phyloP scores from a whole-genome alignment of 2,888 invertebrate genomes.

The Gandaritis pyraliata region DNA sequence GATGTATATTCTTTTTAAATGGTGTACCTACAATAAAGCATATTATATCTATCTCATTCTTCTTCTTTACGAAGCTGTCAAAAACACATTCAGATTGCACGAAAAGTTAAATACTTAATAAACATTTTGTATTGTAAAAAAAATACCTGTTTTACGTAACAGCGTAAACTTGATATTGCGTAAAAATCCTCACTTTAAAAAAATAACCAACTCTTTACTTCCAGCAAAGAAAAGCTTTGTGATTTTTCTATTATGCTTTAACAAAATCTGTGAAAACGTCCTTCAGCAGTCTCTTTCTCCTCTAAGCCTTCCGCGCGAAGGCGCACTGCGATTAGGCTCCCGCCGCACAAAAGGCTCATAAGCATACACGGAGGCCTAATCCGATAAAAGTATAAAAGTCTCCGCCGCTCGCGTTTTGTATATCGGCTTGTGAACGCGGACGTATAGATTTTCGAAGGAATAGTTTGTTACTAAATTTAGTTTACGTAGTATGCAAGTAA shows the following conservation, averaged over 20 bases:
- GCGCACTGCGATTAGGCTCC: constrained; percentile 66
- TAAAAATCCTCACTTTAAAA: background rate
- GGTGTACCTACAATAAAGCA: no score
- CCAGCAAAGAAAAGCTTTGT: constrained; percentile 19
- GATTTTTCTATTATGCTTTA: constrained; percentile 20
- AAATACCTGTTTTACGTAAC: no score
- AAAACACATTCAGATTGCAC: no score
- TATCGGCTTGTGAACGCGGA: constrained; percentile 41
- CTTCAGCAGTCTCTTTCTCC: constrained; percentile 23
- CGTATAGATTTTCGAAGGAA: constrained; percentile 8
- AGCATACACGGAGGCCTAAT: constrained; percentile 76
- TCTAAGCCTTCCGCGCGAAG: constrained; percentile 54
- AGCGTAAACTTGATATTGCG: no score
- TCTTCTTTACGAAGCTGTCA: no score
- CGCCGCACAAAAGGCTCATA: constrained; percentile 74
- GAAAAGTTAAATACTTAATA: no score
- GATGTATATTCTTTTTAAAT: no score
- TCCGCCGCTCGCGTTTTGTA: constrained; percentile 55
- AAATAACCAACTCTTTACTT: constrained; percentile 1
- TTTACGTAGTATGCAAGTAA: no score
- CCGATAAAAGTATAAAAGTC: constrained; percentile 79
- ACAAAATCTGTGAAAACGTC: constrained; percentile 19
- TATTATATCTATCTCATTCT: no score
- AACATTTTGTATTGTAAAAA: no score
- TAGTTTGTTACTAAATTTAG: background rate